Evolutionary conservation across 2,888 invertebrate species (phyloP), one percentile per base, ranked within the genome.

Genomic region (Scaeva pyrastri): DNA sequence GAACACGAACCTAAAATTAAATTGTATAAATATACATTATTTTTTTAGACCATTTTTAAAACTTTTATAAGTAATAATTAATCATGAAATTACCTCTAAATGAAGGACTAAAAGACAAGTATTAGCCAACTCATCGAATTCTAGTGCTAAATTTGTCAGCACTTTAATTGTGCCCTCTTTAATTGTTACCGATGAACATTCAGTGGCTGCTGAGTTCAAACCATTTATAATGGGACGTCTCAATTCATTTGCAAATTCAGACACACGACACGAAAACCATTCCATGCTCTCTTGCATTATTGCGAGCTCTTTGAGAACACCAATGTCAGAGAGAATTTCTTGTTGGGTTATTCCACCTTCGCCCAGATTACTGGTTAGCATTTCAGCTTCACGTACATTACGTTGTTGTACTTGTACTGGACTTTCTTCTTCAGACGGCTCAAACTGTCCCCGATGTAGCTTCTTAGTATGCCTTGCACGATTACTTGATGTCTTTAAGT

Each of bases 271-370:
- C 0, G 96, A 94, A 91, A 97, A 95, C 97, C 97, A 97, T 92
- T 97, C 97, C 95, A 98, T 95, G 90, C 97, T 97, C 91, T 99
- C 98, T 91, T 98, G 98, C 48, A 99, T 93, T 88, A 97, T 96
- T 1, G 98, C 98, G 16, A 99, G 93, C 88, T 97, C 96, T 72
- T 96, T 96, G 60, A 99, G 93, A 88, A 97, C 95, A 76, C 95
- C 94, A 88, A 97, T 95, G 91, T 98, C 98, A 0, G 96, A 95
- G 26, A 99, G 94, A 81, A 99, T 97, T 93, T 98, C 98, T 76
- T 96, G 95, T 50, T 95, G 94, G 0, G 96, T 95, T 23, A 98
- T 96, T 31, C 97, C 96, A 7, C 97, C 96, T 91, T 98, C 98
- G 5, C 97, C 97, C 19, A 98, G 93, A 91, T 98, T 98, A 77